Percentiles rank a stretch among this genome's conserved stretches.
Conservation (phyloP, 2,113 vertebrate genomes). For the Erythrolamprus reginae region DNA sequence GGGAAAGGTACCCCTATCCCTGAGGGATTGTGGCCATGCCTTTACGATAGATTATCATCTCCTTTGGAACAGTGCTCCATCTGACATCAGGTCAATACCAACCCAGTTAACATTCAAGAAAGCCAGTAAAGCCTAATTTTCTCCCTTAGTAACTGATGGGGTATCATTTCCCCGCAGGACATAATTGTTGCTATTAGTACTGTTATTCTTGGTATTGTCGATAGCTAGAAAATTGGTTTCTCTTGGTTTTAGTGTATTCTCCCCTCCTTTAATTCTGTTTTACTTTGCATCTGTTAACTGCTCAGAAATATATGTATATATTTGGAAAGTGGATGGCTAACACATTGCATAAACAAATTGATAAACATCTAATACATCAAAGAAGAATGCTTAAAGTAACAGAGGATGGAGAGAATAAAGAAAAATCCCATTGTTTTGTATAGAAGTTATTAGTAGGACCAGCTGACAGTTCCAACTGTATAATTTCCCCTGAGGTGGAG, state of each 20-base stretch:
- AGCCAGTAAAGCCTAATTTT: background rate
- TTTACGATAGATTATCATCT: background rate
- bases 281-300: background rate
- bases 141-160: background rate
- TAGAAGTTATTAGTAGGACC: background rate
- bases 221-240: background rate
- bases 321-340: background rate
- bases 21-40: background rate
- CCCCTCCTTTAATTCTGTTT: background rate
- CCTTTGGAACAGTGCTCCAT: background rate
- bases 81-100: background rate
- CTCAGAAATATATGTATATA: background rate
- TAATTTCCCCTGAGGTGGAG: background rate
- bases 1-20: background rate
- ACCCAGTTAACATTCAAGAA: background rate
- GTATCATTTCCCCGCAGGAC: background rate
- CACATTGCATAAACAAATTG: background rate
- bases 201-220: background rate
- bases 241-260: background rate
- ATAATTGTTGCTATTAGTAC: background rate
- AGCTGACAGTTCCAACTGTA: background rate
- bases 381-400: background rate
- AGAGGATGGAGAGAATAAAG: background rate
- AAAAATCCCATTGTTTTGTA: background rate
- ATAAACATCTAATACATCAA: background rate